phyloP scores from a whole-genome alignment of 2,888 invertebrate species.

The Epirrhoe alternata region DNA sequence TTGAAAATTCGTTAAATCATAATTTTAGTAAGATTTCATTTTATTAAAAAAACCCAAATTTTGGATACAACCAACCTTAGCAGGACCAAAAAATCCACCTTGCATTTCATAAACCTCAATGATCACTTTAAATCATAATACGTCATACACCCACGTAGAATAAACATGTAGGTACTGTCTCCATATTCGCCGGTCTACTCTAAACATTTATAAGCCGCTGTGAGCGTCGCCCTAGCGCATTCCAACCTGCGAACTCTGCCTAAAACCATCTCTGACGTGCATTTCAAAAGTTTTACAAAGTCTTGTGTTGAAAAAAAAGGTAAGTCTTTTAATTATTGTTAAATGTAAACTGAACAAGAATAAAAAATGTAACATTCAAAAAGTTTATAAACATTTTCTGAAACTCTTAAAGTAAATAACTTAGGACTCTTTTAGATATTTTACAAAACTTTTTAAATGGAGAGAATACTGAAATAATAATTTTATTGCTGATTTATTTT shows the following conservation, averaged over 20 bases:
- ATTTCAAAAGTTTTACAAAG: constrained; percentile 25
- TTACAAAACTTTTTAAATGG: too few species aligned
- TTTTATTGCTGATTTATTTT: background rate
- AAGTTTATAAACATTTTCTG: background rate
- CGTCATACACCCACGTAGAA: constrained; percentile 6
- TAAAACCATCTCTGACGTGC: constrained; percentile 28
- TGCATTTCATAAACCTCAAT: background rate
- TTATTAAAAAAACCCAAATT: too few species aligned
- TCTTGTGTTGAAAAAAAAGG: constrained; percentile 32
- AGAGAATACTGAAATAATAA: too few species aligned
- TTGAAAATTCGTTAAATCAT: too few species aligned
- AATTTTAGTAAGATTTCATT: too few species aligned
- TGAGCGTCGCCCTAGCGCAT: constrained; percentile 71
- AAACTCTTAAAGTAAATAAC: too few species aligned
- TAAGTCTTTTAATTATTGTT: constrained; percentile 23
- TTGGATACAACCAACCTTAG: too few species aligned
- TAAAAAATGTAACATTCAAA: background rate
- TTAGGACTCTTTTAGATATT: too few species aligned
- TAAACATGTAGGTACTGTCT: constrained; percentile 43
- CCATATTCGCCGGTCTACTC: constrained; percentile 58
- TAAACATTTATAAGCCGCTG: constrained; percentile 71
- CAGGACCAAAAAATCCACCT: background rate
- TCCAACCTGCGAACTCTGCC: constrained; percentile 46
- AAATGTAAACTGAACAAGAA: background rate
- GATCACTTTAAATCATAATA: background rate